Base-by-base conservation (phyloP, 2,113 vertebrate species). In the Aegotheles bennettii region DNA sequence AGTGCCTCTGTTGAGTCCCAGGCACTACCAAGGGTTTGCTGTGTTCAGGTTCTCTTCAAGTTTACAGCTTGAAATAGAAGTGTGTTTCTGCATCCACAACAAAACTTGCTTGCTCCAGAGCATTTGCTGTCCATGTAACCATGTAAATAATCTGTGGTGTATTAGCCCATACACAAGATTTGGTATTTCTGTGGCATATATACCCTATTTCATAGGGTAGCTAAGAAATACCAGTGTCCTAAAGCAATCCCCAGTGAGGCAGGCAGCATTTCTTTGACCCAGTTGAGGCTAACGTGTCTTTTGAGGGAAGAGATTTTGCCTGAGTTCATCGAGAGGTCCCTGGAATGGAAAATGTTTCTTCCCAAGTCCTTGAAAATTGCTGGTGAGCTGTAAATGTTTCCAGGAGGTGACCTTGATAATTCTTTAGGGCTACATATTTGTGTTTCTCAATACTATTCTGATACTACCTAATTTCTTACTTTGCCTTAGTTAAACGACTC, bases 281-380 rank as follows among this genome's bases (percentile, higher is more conserved):
- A 40, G 8, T 13, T 90, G 60, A 87, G 18, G 26, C 60, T 84
- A 19, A 65, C 7, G 0, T 67, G 57, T 42, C 35, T 65, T 90
- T 67, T 59, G 82, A 92, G 60, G 76, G 43, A 59, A 59, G 71
- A 47, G 82, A 36, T n/a, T 91, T 63, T 92, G 64, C 43, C 53
- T 11, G 6, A 17, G 83, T 95, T 92, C 73, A 60, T 81, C 60
- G 33, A 36, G 85, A 71, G 79, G 73, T 81, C 76, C 78, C 85
- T 81, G 65, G 79, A 78, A 94, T 64, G 47, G 68, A 48, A 93
- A 89, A 23, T 86, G 13, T 92, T 92, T 84, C 28, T 91, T 64
- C 26, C 29, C 12, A 31, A 76, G 54, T n/a, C 74, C 64, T 84
- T 81, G 57, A 87, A 73, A 93, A 65, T 35, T 56, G 36, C 35